Evolutionary conservation across 2,888 invertebrate genomes (phyloP).

Genomic region (Diaperis boleti): DNA sequence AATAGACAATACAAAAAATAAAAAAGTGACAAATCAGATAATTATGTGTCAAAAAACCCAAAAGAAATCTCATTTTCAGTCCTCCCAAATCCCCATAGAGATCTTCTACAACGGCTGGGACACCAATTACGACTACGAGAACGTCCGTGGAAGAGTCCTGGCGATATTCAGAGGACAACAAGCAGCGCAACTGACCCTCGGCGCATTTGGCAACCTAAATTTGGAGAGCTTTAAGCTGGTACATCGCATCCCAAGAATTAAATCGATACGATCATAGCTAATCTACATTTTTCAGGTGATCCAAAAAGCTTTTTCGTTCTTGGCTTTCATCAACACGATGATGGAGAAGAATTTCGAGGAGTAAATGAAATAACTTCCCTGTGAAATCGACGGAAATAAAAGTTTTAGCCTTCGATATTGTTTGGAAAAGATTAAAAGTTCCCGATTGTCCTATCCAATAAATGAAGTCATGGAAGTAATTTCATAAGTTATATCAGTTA

Average conservation of each 20-base stretch:
- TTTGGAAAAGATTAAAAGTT: too few species aligned
- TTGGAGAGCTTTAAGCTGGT: conserved; percentile 20
- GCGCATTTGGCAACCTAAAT: conserved; percentile 24
- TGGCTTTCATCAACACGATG: conserved; percentile 22
- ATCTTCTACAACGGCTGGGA: conserved; percentile 26
- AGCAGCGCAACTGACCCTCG: conserved; percentile 6
- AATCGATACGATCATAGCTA: not conserved
- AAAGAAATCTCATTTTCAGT: not conserved
- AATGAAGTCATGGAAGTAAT: too few species aligned
- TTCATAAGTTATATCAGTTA: too few species aligned
- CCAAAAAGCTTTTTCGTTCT: conserved; percentile 22
- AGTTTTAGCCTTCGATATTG: too few species aligned
- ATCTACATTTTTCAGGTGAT: conserved; percentile 76
- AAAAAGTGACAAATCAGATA: too few species aligned
- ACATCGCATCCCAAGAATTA: too few species aligned
- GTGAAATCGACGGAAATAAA: too few species aligned
- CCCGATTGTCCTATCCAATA: too few species aligned
- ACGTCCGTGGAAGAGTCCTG: conserved; percentile 2
- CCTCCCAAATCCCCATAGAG: conserved; percentile 13
- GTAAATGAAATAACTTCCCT: too few species aligned
- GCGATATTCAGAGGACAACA: conserved; percentile 14
- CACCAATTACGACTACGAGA: not conserved
- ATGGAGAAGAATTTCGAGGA: not conserved
- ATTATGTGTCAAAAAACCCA: too few species aligned
- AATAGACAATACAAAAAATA: too few species aligned